Base-by-base conservation (phyloP, 2,888 invertebrate genomes). In the Aradus depressus region DNA sequence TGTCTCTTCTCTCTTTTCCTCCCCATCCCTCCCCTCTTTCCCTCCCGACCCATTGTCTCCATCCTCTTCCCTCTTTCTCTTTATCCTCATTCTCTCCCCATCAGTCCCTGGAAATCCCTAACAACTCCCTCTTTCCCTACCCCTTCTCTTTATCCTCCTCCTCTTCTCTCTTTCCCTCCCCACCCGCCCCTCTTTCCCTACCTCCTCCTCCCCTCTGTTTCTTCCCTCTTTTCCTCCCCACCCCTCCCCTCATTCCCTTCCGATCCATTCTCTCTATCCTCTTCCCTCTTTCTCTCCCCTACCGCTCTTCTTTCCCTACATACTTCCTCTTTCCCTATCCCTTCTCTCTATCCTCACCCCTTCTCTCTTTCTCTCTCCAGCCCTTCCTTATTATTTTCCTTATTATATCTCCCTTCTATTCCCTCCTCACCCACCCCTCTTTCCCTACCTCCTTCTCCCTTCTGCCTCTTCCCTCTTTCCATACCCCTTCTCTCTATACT, bases 1-100 rank as follows among this genome's bases (percentile, higher is more conserved):
- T 45, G 12, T 45, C 37, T 45, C 47, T 35, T 45, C 23, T 35
- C 31, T 18, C 19, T 34, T 16, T 35, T 34, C 22, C 14, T 34
- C 4, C 3, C 23, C 35, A 12, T 34, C 14, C 22, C 23, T 14
- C 14, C 23, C 35, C 14, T 34, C 19, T 16, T 45, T 35, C 14
- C 31, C 14, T n/a, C 14, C 6, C 16, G 14, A 14, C 35, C 16
- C 35, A 14, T 16, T 35, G 14, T 35, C 35, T 35, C 35, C 16
- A n/a, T 35, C 14, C 14, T n/a, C 14, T n/a, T n/a, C 14, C 14
- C 14, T n/a, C 14, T n/a, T n/a, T n/a, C 14, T n/a, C 14, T n/a
- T n/a, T n/a, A 6, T n/a, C 16, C 35, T 35, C 14, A 6, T n/a
- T n/a, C 14, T n/a, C 14, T n/a, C 35, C 16, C 35, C 16, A n/a